Percentiles rank a stretch among this genome's conserved stretches.
phyloP scores from a whole-genome alignment of 2,888 invertebrate genomes.

The Tenthredo scrophulariae region DNA sequence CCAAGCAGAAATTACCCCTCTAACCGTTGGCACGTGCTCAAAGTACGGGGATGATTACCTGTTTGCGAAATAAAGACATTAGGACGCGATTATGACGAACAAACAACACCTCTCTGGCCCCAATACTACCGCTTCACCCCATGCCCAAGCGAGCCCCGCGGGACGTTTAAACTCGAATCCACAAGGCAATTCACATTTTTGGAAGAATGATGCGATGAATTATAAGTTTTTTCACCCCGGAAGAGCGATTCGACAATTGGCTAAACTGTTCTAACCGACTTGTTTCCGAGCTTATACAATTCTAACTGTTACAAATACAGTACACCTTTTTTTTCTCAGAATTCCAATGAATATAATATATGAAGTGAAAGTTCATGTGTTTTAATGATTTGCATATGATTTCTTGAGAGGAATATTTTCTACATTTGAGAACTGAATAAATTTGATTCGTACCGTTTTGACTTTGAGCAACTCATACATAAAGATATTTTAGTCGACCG shows the following conservation, averaged over 20 bases:
- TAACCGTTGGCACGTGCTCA: conserved; percentile 39
- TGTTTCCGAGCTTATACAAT: background rate
- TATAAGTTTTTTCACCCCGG: background rate
- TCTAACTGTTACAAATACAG: background rate
- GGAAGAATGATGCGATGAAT: conserved; percentile 25
- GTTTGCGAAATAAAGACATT: conserved; percentile 46
- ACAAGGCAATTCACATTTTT: conserved; percentile 27
- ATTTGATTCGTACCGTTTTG: conserved; percentile 1
- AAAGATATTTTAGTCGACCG: background rate
- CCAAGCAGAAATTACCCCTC: background rate
- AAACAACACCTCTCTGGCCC: conserved; percentile 42
- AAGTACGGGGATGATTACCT: conserved; percentile 47
- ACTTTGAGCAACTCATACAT: background rate
- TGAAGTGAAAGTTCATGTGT: no score
- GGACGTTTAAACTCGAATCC: conserved; percentile 37
- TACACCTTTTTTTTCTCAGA: background rate
- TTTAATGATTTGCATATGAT: background rate
- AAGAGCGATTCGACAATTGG: background rate
- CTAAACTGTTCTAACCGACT: background rate
- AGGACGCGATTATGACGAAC: conserved; percentile 49
- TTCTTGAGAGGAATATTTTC: background rate
- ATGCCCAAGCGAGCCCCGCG: conserved; percentile 44
- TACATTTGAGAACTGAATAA: background rate
- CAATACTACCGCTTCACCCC: conserved; percentile 23
- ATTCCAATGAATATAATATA: background rate